phyloP scores from a whole-genome alignment of 2,797 vertebrate genomes.

The Ambastaia sidthimunki region DNA sequence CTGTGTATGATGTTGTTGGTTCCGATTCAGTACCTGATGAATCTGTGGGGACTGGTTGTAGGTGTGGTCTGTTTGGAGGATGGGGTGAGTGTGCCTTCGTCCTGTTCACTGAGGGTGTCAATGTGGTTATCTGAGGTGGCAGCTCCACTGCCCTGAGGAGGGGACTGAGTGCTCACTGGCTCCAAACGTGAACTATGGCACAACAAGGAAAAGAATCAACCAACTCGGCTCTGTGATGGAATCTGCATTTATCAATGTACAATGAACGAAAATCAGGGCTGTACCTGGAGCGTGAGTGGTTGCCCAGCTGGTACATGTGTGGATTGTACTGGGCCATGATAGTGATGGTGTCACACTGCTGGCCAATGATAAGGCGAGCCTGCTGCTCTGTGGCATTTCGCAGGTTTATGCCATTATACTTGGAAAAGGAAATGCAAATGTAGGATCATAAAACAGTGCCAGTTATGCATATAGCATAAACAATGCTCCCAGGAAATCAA shows the following conservation, averaged over 20 bases:
- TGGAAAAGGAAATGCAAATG: constrained; percentile 1
- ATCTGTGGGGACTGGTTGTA: constrained; percentile 87
- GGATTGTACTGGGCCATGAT: constrained; percentile 99
- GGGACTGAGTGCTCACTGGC: constrained; percentile 84
- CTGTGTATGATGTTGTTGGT: no score
- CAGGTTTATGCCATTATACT: constrained; percentile 98
- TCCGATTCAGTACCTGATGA: constrained; percentile 76
- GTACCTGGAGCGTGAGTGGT: constrained; percentile 96
- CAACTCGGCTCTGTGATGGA: not conserved
- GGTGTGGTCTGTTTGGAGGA: constrained; percentile 92
- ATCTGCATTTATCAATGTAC: not conserved
- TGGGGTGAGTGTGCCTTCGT: constrained; percentile 93
- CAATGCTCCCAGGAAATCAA: not conserved
- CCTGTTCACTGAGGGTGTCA: constrained; percentile 94
- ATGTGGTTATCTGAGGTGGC: constrained; percentile 91
- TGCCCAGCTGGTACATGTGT: constrained; percentile 95
- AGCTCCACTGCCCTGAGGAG: constrained; percentile 85
- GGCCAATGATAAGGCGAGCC: constrained; percentile 95
- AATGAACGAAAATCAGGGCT: not conserved
- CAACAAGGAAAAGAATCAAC: not conserved
- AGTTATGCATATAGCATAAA: not conserved
- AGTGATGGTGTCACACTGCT: constrained; percentile 96
- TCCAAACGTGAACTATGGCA: constrained; percentile 88
- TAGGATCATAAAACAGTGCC: not conserved
- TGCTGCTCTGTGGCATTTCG: constrained; percentile 97